phyloP scores from a whole-genome alignment of 1,140 invertebrate genomes.

The Drosophila gunungcola region DNA sequence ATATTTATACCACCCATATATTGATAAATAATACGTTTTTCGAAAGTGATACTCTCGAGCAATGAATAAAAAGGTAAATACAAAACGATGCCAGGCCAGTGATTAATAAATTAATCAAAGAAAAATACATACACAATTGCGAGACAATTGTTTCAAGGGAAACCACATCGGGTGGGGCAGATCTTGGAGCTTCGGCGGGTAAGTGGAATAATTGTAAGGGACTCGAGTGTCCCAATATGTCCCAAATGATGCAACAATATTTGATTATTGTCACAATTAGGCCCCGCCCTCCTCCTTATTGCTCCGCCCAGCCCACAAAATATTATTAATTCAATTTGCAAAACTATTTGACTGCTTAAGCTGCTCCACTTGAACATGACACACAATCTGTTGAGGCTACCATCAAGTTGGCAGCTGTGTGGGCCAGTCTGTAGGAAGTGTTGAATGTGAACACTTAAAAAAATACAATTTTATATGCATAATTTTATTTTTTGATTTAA shows the following conservation, averaged over 20 bases:
- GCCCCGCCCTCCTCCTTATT: not conserved
- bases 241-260: constrained; percentile 49
- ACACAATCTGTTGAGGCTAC: constrained; percentile 33
- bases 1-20: constrained; percentile 1
- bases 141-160: not conserved
- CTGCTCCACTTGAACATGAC: constrained; percentile 37
- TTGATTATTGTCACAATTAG: constrained; percentile 50
- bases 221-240: constrained; percentile 23
- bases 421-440: not conserved
- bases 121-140: not conserved
- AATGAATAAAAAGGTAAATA: constrained; percentile 22
- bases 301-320: constrained; percentile 12
- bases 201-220: constrained; percentile 38
- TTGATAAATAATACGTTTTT: not conserved
- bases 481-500: not conserved
- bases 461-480: not conserved
- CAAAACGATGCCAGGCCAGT: not conserved
- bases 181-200: not conserved
- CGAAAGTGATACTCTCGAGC: not conserved
- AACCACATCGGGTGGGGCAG: not conserved
- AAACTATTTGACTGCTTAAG: constrained; percentile 58
- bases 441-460: not conserved
- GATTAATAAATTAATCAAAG: constrained; percentile 17
- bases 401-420: constrained; percentile 2
- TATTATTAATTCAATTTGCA: constrained; percentile 79